These are phyloP conservation scores for Cryptocephalus moraei DNA, from an alignment of 2,888 invertebrate species.

Conservation along the genomic window DNA sequence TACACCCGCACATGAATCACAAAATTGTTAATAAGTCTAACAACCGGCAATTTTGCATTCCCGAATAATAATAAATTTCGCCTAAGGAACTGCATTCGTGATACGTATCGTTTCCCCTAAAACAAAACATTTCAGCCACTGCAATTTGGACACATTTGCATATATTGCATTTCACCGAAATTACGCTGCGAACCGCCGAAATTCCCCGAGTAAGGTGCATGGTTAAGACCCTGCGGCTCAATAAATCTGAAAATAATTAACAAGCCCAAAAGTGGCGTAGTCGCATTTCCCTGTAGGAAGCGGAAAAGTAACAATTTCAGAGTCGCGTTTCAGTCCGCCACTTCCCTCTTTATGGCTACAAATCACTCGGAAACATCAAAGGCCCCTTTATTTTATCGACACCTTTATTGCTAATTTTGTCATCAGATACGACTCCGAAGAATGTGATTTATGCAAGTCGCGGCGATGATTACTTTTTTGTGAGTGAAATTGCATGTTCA, in stretches of 20 bases:
- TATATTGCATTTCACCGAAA: background rate
- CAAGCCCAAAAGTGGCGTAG: slow-evolving; percentile 7
- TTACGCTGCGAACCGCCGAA: background rate
- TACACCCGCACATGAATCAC: no score
- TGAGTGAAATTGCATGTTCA: slow-evolving; percentile 24
- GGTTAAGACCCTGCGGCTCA: slow-evolving; percentile 1
- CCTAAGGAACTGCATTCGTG: no score
- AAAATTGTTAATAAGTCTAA: no score
- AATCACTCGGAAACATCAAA: slow-evolving; percentile 9
- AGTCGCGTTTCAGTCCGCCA: slow-evolving; percentile 14
- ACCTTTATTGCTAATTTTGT: slow-evolving; percentile 18
- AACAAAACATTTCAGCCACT: no score
- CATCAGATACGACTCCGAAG: slow-evolving; percentile 13
- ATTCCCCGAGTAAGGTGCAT: slow-evolving; percentile 1
- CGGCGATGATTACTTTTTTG: slow-evolving; percentile 21
- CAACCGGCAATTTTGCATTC: no score
- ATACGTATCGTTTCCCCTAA: no score
- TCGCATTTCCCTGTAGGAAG: slow-evolving; percentile 11
- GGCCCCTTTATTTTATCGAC: slow-evolving; percentile 16
- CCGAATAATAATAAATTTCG: no score
- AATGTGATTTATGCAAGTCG: slow-evolving; percentile 19
- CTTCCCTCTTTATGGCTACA: slow-evolving; percentile 13
- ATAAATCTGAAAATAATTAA: slow-evolving; percentile 13
- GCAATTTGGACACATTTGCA: no score
- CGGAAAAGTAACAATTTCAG: slow-evolving; percentile 16